These are phyloP conservation scores for Holothuria glaberrima DNA, from an alignment of 35 echinoderm and acorn worm genomes.

Conservation along the genomic window DNA sequence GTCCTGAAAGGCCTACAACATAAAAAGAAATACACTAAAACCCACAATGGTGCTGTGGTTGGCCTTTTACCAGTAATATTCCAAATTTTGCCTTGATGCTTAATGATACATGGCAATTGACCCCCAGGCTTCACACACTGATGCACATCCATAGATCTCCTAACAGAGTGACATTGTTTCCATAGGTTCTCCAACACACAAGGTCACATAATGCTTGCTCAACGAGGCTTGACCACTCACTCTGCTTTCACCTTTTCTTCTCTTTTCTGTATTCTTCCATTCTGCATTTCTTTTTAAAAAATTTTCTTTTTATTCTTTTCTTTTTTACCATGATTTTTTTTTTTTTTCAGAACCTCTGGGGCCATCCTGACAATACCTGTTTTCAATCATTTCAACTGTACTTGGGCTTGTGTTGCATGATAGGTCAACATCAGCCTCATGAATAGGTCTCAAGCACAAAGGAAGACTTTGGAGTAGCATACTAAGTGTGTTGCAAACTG, in stretches of 20 bases:
- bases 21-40: too few species aligned
- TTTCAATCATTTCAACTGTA: neutral
- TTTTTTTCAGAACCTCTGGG: neutral
- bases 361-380: slow-evolving; percentile 6
- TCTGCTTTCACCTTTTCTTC: neutral
- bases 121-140: neutral
- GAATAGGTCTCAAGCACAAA: too few species aligned
- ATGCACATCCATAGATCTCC: neutral
- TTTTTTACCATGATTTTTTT: neutral
- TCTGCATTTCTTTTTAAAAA: neutral
- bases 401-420: too few species aligned
- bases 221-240: neutral
- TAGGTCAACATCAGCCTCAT: too few species aligned
- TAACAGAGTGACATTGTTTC: slow-evolving; percentile 3
- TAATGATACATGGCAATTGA: slow-evolving; percentile 43
- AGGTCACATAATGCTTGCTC: slow-evolving; percentile 45
- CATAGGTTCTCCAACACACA: neutral
- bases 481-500: too few species aligned
- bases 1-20: too few species aligned
- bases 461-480: too few species aligned
- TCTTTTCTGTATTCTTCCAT: neutral
- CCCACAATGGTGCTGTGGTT: too few species aligned
- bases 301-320: slow-evolving; percentile 2
- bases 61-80: neutral
- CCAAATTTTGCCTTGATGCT: slow-evolving; percentile 3